Conservation (phyloP, 2,888 invertebrate genomes). For the Ophonus ardosiacus region DNA sequence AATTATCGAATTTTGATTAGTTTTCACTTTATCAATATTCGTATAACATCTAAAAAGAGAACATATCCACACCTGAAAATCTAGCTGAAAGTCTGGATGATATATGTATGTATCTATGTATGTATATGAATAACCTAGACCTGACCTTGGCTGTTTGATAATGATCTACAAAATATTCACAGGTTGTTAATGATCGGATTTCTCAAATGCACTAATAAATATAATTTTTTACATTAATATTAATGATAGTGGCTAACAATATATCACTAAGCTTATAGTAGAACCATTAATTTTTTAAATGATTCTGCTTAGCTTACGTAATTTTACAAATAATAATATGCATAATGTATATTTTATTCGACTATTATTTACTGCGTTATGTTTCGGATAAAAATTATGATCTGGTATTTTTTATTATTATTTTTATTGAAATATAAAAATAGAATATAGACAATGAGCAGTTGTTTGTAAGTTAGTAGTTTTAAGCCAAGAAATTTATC, state of each 20-base stretch:
- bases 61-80: not conserved
- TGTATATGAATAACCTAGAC: not conserved
- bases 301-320: slow-evolving; percentile 9
- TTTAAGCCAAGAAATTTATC: too few relatives aligned
- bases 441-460: too few relatives aligned
- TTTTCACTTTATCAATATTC: too few relatives aligned
- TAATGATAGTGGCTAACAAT: slow-evolving; percentile 1
- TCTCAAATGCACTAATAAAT: slow-evolving; percentile 28
- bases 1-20: too few relatives aligned
- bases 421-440: not conserved
- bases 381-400: not conserved
- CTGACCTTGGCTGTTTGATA: not conserved
- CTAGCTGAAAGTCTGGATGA: not conserved
- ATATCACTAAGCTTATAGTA: slow-evolving; percentile 1
- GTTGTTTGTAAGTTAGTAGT: too few relatives aligned
- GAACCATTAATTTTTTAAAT: slow-evolving; percentile 20
- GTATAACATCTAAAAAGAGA: not conserved
- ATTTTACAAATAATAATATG: not conserved
- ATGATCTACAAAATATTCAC: slow-evolving; percentile 21
- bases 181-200: slow-evolving; percentile 15
- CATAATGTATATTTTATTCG: slow-evolving; percentile 23
- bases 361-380: not conserved
- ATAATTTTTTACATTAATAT: not conserved
- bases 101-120: too few relatives aligned
- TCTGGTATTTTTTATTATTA: not conserved